Percentiles rank a stretch among this genome's conserved stretches.
phyloP scores from a whole-genome alignment of 1,140 invertebrate species.

The Drosophila subpulchrella region DNA sequence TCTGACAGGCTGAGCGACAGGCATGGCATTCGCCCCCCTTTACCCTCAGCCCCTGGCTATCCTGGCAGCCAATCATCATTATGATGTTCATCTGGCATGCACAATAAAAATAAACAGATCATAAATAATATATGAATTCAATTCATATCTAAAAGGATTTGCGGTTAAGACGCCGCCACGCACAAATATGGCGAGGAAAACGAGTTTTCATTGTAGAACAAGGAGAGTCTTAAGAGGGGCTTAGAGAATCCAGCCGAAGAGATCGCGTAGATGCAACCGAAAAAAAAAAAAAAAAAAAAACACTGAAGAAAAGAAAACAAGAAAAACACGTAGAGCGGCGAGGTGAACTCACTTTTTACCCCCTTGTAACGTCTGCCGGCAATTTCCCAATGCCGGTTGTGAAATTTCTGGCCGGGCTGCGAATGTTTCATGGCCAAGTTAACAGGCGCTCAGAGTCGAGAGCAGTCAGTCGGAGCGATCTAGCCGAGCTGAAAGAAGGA shows the following conservation, averaged over 20 bases:
- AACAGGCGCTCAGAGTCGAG: slow-evolving; percentile 67
- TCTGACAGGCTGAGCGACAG: slow-evolving; percentile 67
- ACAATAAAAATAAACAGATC: slow-evolving; percentile 83
- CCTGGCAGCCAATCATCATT: slow-evolving; percentile 26
- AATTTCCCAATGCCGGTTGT: slow-evolving; percentile 72
- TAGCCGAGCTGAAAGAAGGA: slow-evolving; percentile 38
- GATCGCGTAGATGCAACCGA: slow-evolving; percentile 68
- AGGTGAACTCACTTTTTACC: slow-evolving; percentile 66
- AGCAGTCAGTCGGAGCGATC: slow-evolving; percentile 55
- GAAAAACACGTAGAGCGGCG: slow-evolving; percentile 65
- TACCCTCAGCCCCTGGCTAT: slow-evolving; percentile 1
- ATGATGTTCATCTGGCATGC: slow-evolving; percentile 70
- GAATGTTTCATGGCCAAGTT: slow-evolving; percentile 83
- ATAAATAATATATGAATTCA: slow-evolving; percentile 83
- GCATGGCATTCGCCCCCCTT: slow-evolving; percentile 25
- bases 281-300: slow-evolving; percentile 10
- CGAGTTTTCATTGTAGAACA: slow-evolving; percentile 50
- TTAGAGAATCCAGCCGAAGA: slow-evolving; percentile 50
- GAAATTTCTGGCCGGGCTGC: slow-evolving; percentile 67
- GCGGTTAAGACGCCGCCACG: slow-evolving; percentile 76
- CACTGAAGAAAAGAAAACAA: slow-evolving; percentile 61
- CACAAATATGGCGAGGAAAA: slow-evolving; percentile 74
- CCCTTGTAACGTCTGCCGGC: slow-evolving; percentile 34
- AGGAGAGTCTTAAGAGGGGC: not conserved
- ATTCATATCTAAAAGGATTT: slow-evolving; percentile 83